Conservation (phyloP, 2,888 invertebrate genomes). For the Metalampra italica region DNA sequence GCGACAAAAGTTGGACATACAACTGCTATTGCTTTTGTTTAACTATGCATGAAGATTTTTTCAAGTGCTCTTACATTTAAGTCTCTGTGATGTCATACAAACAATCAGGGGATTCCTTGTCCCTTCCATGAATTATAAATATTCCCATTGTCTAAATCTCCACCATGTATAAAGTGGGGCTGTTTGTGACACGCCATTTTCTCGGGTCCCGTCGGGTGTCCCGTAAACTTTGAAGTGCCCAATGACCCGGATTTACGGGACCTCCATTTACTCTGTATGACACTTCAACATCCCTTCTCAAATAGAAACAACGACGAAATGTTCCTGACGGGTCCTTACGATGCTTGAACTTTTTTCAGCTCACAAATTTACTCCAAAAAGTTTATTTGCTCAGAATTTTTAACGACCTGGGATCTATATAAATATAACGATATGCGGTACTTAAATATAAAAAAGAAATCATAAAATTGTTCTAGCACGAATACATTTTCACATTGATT, state of each 20-base stretch:
- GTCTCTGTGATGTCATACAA: too few species aligned
- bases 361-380: slow-evolving; percentile 5
- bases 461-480: too few species aligned
- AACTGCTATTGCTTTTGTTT: too few species aligned
- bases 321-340: slow-evolving; percentile 34
- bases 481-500: too few species aligned
- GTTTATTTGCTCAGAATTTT: slow-evolving; percentile 4
- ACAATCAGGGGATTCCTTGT: too few species aligned
- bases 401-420: too few species aligned
- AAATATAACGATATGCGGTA: too few species aligned
- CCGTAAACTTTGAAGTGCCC: slow-evolving; percentile 54
- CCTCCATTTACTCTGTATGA: slow-evolving; percentile 56
- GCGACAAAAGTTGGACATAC: too few species aligned
- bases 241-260: slow-evolving; percentile 53
- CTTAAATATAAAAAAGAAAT: too few species aligned
- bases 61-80: too few species aligned
- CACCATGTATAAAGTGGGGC: slow-evolving; percentile 6
- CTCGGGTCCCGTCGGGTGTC: slow-evolving; percentile 23
- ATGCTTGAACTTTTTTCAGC: slow-evolving; percentile 21
- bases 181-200: slow-evolving; percentile 33
- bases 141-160: slow-evolving; percentile 11
- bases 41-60: too few species aligned
- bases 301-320: slow-evolving; percentile 54
- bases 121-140: slow-evolving; percentile 6
- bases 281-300: slow-evolving; percentile 59